Evolutionary conservation across 2,888 invertebrate species (phyloP), one percentile per base, ranked within the genome.

Genomic region (Drosophila meridiana): DNA sequence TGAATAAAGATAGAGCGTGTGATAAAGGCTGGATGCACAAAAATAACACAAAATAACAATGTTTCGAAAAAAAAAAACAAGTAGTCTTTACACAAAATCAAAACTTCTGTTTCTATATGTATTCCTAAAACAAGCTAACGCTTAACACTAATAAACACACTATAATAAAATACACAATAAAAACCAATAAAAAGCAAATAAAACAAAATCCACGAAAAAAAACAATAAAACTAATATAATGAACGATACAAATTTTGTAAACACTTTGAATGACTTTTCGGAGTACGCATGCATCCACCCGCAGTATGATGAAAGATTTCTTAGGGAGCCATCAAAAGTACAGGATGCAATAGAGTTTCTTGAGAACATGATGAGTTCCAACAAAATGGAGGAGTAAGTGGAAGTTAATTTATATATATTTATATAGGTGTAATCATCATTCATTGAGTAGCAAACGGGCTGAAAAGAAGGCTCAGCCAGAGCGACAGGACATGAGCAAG

Each of bases 351-450:
- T 74, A 0, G 20, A 76, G 4, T 42, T 67, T n/a, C 8, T 81
- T 13, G 67, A 69, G 0, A 7, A 9, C 2, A 65, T 82, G 30
- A 3, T 1, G 2, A 71, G 55, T 34, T 13, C 58, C 3, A 64
- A 79, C 30, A 76, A 76, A 69, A 65, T 67, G 71, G 73, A 74
- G 3, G 76, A 77, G 81, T 81, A 48, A 56, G 79, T 69, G 0
- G 48, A 0, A 28, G 11, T 6, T 13, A 4, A 4, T 26, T 14
- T 2, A 28, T 13, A 11, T 14, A 20, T 20, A 2, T n/a, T 1
- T 5, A 7, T 43, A 11, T 2, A 1, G 14, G 5, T 2, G 3
- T 43, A 8, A 0, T n/a, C 9, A 53, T 57, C 5, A 56, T n/a
- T 20, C 20, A 11, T 36, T 48, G 34, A n/a, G 58, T 0, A 59